These are phyloP conservation scores for pig (Sus scrofa) DNA, from an alignment of 2,113 vertebrate species.

Conservation along the genomic window DNA sequence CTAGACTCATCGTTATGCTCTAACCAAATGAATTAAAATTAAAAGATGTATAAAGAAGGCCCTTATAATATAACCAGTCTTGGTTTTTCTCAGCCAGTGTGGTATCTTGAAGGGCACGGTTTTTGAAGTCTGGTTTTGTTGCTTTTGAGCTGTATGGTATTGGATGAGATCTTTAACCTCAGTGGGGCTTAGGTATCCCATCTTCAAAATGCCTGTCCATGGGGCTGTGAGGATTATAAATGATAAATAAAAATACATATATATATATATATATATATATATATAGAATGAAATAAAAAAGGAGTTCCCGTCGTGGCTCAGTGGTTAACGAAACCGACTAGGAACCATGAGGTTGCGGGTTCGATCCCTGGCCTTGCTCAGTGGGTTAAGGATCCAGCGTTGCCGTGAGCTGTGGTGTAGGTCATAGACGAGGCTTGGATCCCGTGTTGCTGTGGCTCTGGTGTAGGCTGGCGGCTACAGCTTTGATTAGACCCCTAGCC, in stretches of 20 bases:
- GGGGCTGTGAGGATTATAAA: not conserved
- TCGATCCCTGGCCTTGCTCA: too few relatives aligned
- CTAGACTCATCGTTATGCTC: not conserved
- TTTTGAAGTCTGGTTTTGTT: not conserved
- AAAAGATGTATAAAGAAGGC: not conserved
- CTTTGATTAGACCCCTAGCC: too few relatives aligned
- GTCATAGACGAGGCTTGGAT: too few relatives aligned
- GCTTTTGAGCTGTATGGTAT: not conserved
- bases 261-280: too few relatives aligned
- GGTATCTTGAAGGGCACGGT: fast-evolving
- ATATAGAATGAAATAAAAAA: too few relatives aligned
- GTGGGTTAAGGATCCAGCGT: too few relatives aligned
- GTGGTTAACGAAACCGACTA: too few relatives aligned
- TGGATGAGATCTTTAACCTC: not conserved
- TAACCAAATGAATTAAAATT: not conserved
- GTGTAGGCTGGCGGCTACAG: too few relatives aligned
- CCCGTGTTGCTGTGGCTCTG: too few relatives aligned
- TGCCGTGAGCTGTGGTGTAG: too few relatives aligned
- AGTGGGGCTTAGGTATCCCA: not conserved
- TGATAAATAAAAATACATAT: not conserved
- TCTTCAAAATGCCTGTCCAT: not conserved
- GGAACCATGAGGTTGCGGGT: too few relatives aligned
- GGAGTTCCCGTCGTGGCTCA: too few relatives aligned
- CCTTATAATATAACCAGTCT: not conserved
- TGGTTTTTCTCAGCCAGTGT: not conserved